Evolutionary conservation across 2,797 vertebrate species (phyloP), one percentile per base, ranked within the genome.

Genomic region (Stomatorhinus walkeri): DNA sequence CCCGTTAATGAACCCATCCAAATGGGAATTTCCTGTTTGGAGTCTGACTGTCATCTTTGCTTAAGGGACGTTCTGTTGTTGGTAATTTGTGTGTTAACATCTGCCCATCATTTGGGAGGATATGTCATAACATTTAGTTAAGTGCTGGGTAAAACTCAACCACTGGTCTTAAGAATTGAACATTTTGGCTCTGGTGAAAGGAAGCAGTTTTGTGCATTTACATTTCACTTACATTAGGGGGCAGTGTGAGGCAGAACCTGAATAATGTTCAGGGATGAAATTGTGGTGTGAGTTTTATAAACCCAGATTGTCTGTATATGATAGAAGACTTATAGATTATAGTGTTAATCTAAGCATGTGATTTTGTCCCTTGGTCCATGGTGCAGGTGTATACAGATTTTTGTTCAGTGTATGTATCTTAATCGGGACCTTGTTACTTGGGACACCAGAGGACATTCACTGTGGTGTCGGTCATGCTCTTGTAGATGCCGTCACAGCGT

Each of bases 21-120:
- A 79, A 81, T 85, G 32, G 87, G 90, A 91, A 92, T 91, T 89
- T 89, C 87, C 86, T 61, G 22, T 88, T 59, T 87, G 6, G 56
- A 46, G 81, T 61, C 19, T 59, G 46, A n/a, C 36, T 52, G 28
- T 61, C 36, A 46, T 43, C 16, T 46, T 81, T 81, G 16, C 76
- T 81, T 81, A 72, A 22, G 19, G 32, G 87, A 54, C 9, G 56
- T 40, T n/a, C n/a, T 72, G 64, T 22, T 81, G 46, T 43, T 46
- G 40, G 76, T 81, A 46, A 46, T 81, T 81, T 46, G 76, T 81
- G 40, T 81, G 76, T 81, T 43, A 43, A 81, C 76, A 81, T 81
- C 40, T 81, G 68, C 61, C 86, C 36, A 64, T 49, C 59, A 64
- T 19, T 64, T 8, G 19, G 36, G 19, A 22, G 19, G 43, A 10